Percentiles rank a stretch among this genome's conserved stretches.
These are phyloP conservation scores for Danaus melanippus DNA, from an alignment of 1,140 invertebrate species.

Conservation along the genomic window DNA sequence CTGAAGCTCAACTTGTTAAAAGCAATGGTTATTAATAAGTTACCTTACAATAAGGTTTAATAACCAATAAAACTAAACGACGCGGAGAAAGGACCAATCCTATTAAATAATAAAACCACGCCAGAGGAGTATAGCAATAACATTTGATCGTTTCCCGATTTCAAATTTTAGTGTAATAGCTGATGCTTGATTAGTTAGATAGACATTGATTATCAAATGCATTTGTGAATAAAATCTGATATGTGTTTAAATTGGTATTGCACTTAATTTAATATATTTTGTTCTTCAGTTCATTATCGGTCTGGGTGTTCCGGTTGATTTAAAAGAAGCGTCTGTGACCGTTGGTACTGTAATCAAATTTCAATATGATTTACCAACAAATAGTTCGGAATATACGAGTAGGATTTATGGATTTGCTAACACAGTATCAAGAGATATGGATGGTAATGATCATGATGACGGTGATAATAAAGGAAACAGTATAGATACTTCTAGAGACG, in stretches of 20 bases:
- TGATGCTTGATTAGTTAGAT: constrained; percentile 14
- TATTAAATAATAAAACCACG: constrained; percentile 25
- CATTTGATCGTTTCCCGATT: constrained; percentile 27
- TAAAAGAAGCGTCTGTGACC: constrained; percentile 75
- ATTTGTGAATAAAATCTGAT: constrained; percentile 8
- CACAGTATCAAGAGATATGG: constrained; percentile 53
- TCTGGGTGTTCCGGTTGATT: constrained; percentile 76
- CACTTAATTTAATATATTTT: neutral
- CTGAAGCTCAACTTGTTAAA: constrained; percentile 10
- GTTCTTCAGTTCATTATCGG: constrained; percentile 76
- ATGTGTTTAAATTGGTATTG: neutral
- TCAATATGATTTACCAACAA: constrained; percentile 74
- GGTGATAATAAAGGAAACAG: constrained; percentile 27
- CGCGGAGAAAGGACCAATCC: constrained; percentile 19
- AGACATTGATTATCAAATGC: constrained; percentile 11
- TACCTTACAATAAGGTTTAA: constrained; percentile 23
- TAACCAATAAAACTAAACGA: constrained; percentile 26
- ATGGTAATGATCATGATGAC: constrained; percentile 27
- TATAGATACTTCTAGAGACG: constrained; percentile 26
- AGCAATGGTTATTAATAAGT: constrained; percentile 14
- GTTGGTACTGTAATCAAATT: constrained; percentile 77
- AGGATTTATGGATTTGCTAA: constrained; percentile 72
- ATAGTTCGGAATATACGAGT: constrained; percentile 74
- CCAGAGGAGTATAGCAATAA: constrained; percentile 17
- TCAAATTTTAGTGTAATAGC: constrained; percentile 21